phyloP scores from a whole-genome alignment of 2,888 invertebrate species.

The Zaprionus lineosus region DNA sequence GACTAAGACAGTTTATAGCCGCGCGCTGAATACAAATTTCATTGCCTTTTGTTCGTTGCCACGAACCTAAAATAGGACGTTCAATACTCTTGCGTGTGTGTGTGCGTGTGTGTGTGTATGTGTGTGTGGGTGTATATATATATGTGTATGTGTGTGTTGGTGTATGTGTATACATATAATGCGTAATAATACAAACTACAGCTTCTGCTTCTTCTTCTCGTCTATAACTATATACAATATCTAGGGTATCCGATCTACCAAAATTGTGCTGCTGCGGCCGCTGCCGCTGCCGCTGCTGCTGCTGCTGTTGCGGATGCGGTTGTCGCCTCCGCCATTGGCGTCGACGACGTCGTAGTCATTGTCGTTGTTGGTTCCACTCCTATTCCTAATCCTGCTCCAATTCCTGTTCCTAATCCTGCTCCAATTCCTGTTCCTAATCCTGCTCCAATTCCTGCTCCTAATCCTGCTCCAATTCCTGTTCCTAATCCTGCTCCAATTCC shows the following conservation, averaged over 20 bases:
- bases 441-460: no score
- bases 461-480: no score
- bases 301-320: constrained; percentile 6
- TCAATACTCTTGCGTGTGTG: constrained; percentile 35
- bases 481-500: no score
- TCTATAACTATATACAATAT: constrained; percentile 52
- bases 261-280: constrained; percentile 52
- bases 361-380: no score
- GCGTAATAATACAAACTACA: constrained; percentile 53
- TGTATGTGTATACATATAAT: constrained; percentile 40
- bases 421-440: no score
- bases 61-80: constrained; percentile 42
- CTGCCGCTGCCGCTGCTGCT: constrained; percentile 25
- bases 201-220: constrained; percentile 13
- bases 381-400: no score
- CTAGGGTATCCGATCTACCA: constrained; percentile 45
- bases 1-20: constrained; percentile 3
- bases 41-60: constrained; percentile 27
- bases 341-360: constrained; percentile 48
- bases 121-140: constrained; percentile 19
- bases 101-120: no score
- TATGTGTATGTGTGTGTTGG: constrained; percentile 29
- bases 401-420: no score
- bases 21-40: constrained; percentile 18
- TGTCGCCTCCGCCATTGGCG: constrained; percentile 58